Base-by-base conservation (phyloP, 2,113 vertebrate genomes). In the Helogale parvula region DNA sequence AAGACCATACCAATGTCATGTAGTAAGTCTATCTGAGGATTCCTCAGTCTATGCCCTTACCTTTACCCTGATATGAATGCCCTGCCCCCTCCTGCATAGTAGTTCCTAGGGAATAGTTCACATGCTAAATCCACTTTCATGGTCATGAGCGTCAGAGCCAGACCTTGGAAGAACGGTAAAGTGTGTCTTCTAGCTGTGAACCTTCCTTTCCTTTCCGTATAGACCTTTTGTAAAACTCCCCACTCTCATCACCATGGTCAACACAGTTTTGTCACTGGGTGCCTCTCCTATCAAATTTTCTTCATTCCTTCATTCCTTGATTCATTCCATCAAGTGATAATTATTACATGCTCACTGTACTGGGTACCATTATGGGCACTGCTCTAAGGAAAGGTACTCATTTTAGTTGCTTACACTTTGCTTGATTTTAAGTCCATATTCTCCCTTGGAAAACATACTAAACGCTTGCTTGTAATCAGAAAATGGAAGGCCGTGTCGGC, bases 381-480 rank as follows among this genome's bases (percentile, higher is more conserved):
- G n/a, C 57, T 86, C n/a, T 81, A 63, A 84, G 47, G n/a, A n/a
- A 80, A 76, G 27, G n/a, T 7, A 81, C 29, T 88, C 27, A 74
- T 88, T 94, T 80, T 29, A 83, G 68, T 79, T 79, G 47, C 8
- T 63, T 89, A 77, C 10, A 21, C 35, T 47, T 87, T 52, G 33
- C 35, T 88, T 71, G 50, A 79, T 90, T 52, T 88, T 33, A 88
- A 52, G 57, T 88, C 47, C 45, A 19, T 86, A 29, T 82, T 88
- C 96, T 71, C 84, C 94, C 52, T 87, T 71, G 79, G 33, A 95
- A 97, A 96, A 50, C 12, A 71, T 82, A 68, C 38, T 77, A n/a
- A 96, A 71, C 79, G 31, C 57, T 93, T 76, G 57, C 31, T n/a
- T n/a, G 31, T 77, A 86, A 92, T 50, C 27, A 33, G 84, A 93